Evolutionary conservation across 2,888 invertebrate species (phyloP), one percentile per base, ranked within the genome.

Genomic region (Leptopterna dolabrata): DNA sequence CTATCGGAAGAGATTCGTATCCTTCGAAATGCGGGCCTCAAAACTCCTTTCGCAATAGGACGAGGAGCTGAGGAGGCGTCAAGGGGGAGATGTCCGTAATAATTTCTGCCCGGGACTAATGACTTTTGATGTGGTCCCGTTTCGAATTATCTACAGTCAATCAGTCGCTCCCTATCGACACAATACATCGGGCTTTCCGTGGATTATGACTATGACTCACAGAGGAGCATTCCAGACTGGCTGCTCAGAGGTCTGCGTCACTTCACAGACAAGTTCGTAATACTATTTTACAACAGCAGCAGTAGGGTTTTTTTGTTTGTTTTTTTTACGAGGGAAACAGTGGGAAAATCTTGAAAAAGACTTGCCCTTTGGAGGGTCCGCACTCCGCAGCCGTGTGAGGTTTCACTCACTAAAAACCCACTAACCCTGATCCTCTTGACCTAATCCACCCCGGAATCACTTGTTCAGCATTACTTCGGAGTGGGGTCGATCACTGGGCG

Each of bases 131-230:
- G n/a, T 29, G 73, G 36, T 73, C 73, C 73, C 27, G 36, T 73
- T 73, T 36, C 30, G 36, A 73, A 73, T 73, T 73, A 73, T 73
- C 30, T 19, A 73, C 73, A 73, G 73, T 73, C 73, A 73, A 73
- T 73, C 73, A 73, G 41, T 73, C n/a, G 4, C 71, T 36, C 29
- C 29, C 71, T 16, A 71, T 27, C 71, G 71, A 36, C 29, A 71
- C 71, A 36, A 71, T 29, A 71, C 71, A 13, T 30, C 73, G 73
- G 73, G 73, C 19, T 73, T 30, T 30, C 14, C 13, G 73, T 73
- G 73, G 73, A 41, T 41, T 73, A 30, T 36, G 73, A 19, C 36
- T 19, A n/a, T 63, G 63, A 63, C 63, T 63, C 63, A 63, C 7
- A 7, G 7, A 9, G 63, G 27, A 63, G 24, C 24, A 63, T 63